phyloP scores from a whole-genome alignment of 2,888 invertebrate species.

The Eilema depressum region DNA sequence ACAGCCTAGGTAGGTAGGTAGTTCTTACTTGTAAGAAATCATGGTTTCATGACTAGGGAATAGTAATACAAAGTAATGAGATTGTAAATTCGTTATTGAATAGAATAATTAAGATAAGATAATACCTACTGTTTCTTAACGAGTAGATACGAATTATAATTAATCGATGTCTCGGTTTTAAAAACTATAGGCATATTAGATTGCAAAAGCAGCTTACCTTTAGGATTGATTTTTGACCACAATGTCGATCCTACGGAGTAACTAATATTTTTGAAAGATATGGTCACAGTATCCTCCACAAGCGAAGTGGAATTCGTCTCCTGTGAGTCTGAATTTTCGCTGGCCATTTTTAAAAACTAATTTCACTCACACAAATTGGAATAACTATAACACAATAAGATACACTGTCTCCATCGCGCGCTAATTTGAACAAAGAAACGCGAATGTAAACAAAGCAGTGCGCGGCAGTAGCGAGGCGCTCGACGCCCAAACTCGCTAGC shows the following conservation, averaged over 20 bases:
- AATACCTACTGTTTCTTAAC: constrained; percentile 18
- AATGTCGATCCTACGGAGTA: constrained; percentile 85
- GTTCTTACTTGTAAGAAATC: background rate
- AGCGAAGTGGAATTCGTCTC: constrained; percentile 77
- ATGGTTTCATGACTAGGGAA: background rate
- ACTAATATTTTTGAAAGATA: constrained; percentile 89
- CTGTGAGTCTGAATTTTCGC: constrained; percentile 75
- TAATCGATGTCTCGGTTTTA: constrained; percentile 26
- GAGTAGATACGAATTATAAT: constrained; percentile 14
- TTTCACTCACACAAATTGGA: constrained; percentile 59
- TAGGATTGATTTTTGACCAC: constrained; percentile 68
- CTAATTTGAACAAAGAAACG: constrained; percentile 69
- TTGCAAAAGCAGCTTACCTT: constrained; percentile 76
- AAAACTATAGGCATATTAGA: constrained; percentile 14
- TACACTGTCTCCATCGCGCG: constrained; percentile 66
- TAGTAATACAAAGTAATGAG: constrained; percentile 11
- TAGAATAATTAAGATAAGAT: constrained; percentile 28
- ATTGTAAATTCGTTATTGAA: constrained; percentile 20
- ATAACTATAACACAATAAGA: constrained; percentile 54
- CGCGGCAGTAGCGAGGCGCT: constrained; percentile 50
- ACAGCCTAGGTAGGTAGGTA: no score
- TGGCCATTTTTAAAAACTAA: constrained; percentile 68
- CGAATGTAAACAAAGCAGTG: constrained; percentile 73
- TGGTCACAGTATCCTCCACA: constrained; percentile 85
- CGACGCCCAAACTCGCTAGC: constrained; percentile 60